Conservation (phyloP, 2,797 vertebrate species). For the Periparus ater region DNA sequence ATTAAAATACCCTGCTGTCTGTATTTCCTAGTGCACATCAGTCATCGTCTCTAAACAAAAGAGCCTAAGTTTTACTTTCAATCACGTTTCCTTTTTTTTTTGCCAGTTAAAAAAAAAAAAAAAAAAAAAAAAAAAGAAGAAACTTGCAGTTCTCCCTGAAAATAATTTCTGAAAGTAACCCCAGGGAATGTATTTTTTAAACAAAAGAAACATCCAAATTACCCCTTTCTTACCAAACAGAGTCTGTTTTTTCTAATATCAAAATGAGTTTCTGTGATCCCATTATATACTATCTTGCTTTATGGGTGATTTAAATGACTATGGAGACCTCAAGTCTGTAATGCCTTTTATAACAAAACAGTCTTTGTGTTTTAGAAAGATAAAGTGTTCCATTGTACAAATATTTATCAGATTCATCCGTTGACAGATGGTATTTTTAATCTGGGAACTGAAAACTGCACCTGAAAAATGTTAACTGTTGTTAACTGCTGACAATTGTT, state of each 20-base stretch:
- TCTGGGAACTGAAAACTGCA: slow-evolving; percentile 1
- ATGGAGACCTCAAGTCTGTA: neutral
- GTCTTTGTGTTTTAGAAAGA: neutral
- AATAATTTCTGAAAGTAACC: neutral
- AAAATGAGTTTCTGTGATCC: neutral
- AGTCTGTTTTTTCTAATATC: neutral
- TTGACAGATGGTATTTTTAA: neutral
- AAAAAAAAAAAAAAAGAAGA: neutral
- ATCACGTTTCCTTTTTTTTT: neutral
- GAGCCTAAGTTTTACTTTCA: neutral
- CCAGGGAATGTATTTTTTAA: neutral
- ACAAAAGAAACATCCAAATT: neutral
- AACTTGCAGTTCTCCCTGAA: neutral
- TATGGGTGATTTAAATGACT: neutral
- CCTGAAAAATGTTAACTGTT: neutral
- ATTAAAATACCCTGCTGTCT: neutral
- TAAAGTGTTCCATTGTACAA: neutral
- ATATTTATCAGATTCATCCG: neutral
- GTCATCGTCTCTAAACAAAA: neutral
- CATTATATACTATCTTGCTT: neutral
- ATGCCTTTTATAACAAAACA: neutral
- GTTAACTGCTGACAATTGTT: neutral
- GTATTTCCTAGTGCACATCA: neutral
- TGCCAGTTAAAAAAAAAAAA: neutral
- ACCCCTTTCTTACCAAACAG: neutral